Base-by-base conservation (phyloP, 1,140 invertebrate species). In the Aricia agestis region DNA sequence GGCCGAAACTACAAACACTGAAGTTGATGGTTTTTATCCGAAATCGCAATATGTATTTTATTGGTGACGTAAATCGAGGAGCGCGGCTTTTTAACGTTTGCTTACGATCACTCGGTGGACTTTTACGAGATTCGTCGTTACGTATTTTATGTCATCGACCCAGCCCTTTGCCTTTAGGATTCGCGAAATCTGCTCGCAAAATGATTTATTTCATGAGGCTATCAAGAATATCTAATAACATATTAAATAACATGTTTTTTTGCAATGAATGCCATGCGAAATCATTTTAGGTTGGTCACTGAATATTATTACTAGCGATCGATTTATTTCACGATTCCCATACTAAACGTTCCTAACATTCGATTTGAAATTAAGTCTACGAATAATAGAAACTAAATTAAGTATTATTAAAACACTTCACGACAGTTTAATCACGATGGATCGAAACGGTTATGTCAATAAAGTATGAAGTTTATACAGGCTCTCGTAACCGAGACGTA, bases 11-110 rank as follows among this genome's bases (percentile, higher is more conserved):
- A 52, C 45, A 52, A 52, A 52, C 3, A 52, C 11, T 13, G 41
- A 9, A 42, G 45, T 81, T 76, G 73, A 80, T 82, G 79, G 84
- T 81, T 86, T 90, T 86, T 90, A 91, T 91, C 87, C 83, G 79
- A 85, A 85, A 86, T 90, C 83, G 84, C 87, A 90, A 91, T 90
- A 91, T 90, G 87, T 91, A 91, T 89, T 91, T 91, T 91, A 91
- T 91, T 85, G 86, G 79, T 70, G 82, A 79, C 81, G 83, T 90
- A 91, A 91, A 91, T 90, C 86, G 85, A 82, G 74, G 78, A 84
- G 78, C 84, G 83, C 79, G 87, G 87, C 82, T 91, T 90, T 89
- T 89, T 87, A 90, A 88, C 84, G 86, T 88, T 88, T 85, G 84
- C 85, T 84, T 85, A 83, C 85, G 83, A 87, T 79, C 76, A 81